Evolutionary conservation across 2,888 invertebrate genomes (phyloP), one percentile per base, ranked within the genome.

Genomic region (Campopleginae sp.): DNA sequence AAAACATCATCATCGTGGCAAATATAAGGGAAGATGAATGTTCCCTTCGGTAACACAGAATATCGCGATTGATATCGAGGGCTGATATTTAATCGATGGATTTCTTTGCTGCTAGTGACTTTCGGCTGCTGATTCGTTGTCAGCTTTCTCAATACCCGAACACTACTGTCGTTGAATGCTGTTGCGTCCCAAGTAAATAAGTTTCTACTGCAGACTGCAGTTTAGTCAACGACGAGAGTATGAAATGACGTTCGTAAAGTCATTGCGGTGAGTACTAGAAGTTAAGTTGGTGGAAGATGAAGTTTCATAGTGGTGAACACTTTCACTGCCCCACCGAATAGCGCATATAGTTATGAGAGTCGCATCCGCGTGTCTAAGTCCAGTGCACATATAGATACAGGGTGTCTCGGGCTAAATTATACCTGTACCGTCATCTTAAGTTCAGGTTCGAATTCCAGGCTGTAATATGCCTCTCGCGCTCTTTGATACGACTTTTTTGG

Each of bases 321-420:
- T 87, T 87, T 87, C 87, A 87, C 87, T 82, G 85, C 82, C 68
- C 80, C 83, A 81, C 80, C 85, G 82, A 75, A 74, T 54, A 54
- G 61, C 76, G 76, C 80, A 75, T 66, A 51, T 38, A 77, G 51
- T 58, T 42, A 51, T 72, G 38, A 65, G 71, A 82, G 75, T 79
- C 48, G 84, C 78, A 84, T 84, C 85, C 79, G 82, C 82, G 71
- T 82, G 61, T 78, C 58, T 61, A 61, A 31, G n/a, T 17, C 19
- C 33, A 27, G 17, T 76, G 23, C 38, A 23, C 44, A 42, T 44
- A 42, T 66, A 48, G 31, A 42, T 74, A 74, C 23, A 27, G 65
- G 65, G 33, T 19, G 38, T 65, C 38, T 65, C 65, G 14, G n/a
- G 38, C 23, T 33, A n/a, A 1, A 65, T 66, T 3, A n/a, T n/a